phyloP scores from a whole-genome alignment of 2,888 invertebrate species.

The Mechanitis mazaeus region DNA sequence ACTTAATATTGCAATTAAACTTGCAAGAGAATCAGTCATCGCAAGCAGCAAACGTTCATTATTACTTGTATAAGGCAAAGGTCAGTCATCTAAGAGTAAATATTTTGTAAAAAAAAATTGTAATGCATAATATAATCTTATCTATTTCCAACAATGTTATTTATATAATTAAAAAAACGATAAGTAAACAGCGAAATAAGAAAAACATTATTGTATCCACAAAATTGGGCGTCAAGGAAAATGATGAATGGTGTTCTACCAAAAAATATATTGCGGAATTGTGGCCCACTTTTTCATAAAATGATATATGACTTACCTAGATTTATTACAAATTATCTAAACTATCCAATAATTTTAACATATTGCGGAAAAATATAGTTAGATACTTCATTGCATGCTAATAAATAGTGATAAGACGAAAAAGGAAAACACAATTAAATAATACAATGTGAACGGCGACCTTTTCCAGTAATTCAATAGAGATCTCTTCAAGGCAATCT shows the following conservation, averaged over 20 bases:
- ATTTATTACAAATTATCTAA: slow-evolving; percentile 46
- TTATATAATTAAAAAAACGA: slow-evolving; percentile 15
- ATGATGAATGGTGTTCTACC: slow-evolving; percentile 60
- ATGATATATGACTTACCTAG: slow-evolving; percentile 21
- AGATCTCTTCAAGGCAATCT: too few species aligned
- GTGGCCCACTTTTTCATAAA: slow-evolving; percentile 25
- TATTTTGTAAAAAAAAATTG: too few species aligned
- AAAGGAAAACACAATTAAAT: not conserved
- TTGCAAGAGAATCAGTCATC: too few species aligned
- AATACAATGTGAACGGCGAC: too few species aligned
- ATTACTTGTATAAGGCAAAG: too few species aligned
- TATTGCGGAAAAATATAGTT: not conserved
- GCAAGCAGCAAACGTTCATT: too few species aligned
- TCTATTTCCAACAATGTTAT: too few species aligned
- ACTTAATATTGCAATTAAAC: too few species aligned
- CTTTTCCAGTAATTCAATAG: too few species aligned
- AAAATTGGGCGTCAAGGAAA: slow-evolving; percentile 62
- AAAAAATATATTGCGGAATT: slow-evolving; percentile 44
- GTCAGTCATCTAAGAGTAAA: too few species aligned
- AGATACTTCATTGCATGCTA: too few species aligned
- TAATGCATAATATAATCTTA: too few species aligned
- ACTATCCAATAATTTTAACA: slow-evolving; percentile 31
- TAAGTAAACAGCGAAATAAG: slow-evolving; percentile 35
- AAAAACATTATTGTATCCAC: slow-evolving; percentile 48
- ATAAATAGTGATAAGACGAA: not conserved